These are phyloP conservation scores for Cheilosia impressa DNA, from an alignment of 2,888 invertebrate genomes.

Conservation along the genomic window DNA sequence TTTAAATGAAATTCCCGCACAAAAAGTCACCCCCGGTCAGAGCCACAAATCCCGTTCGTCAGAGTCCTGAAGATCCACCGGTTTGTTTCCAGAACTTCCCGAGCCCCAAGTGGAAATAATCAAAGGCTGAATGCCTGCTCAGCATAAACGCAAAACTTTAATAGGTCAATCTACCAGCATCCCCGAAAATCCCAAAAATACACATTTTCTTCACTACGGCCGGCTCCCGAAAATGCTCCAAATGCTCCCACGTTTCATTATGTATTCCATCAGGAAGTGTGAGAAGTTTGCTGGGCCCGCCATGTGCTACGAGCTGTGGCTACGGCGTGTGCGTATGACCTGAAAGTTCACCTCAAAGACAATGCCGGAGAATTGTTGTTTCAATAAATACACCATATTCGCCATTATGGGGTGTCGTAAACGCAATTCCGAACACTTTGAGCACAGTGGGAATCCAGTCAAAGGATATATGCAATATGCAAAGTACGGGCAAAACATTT, in stretches of 20 bases:
- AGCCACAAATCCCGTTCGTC: slow-evolving; percentile 6
- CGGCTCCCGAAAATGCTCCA: neutral
- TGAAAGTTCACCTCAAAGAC: slow-evolving; percentile 43
- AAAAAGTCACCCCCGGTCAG: neutral
- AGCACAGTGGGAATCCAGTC: slow-evolving; percentile 37
- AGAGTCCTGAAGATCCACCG: neutral
- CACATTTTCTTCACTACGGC: neutral
- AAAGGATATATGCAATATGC: slow-evolving; percentile 49
- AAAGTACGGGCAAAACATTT: slow-evolving; percentile 44
- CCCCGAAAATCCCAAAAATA: slow-evolving; percentile 1
- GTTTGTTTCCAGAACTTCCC: neutral
- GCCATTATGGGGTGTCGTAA: slow-evolving; percentile 3
- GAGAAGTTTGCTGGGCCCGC: neutral
- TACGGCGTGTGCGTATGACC: slow-evolving; percentile 4
- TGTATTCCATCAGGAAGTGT: slow-evolving; percentile 10
- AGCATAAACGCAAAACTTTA: slow-evolving; percentile 19
- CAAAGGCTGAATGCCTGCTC: slow-evolving; percentile 5
- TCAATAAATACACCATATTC: slow-evolving; percentile 1
- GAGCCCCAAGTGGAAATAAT: neutral
- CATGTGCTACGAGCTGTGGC: neutral
- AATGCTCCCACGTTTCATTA: slow-evolving; percentile 3
- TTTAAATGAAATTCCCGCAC: slow-evolving; percentile 33
- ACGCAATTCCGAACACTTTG: slow-evolving; percentile 9
- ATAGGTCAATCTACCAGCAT: slow-evolving; percentile 22
- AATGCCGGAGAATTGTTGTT: neutral